Evolutionary conservation across 1,140 invertebrate genomes (phyloP).

Genomic region (Brachionus rotundiformis): DNA sequence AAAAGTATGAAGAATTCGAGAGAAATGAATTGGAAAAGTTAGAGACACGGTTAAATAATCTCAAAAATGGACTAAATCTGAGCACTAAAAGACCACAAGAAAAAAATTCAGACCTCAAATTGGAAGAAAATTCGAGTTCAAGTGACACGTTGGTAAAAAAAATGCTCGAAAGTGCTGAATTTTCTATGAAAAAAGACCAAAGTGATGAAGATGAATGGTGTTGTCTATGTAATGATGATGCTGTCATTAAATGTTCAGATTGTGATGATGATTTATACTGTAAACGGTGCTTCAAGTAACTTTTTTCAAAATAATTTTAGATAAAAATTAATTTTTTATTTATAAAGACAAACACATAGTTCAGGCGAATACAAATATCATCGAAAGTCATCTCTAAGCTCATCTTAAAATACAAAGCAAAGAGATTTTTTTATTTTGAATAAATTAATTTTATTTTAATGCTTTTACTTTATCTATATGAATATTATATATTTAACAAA

Average conservation of each 20-base stretch:
- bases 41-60: background rate
- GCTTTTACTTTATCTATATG: too few species aligned
- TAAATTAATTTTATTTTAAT: too few species aligned
- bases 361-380: conserved; percentile 1
- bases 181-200: background rate
- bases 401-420: too few species aligned
- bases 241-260: conserved; percentile 70
- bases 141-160: conserved; percentile 11
- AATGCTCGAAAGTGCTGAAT: conserved; percentile 9
- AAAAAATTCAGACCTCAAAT: background rate
- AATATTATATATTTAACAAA: too few species aligned
- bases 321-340: too few species aligned
- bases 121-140: background rate
- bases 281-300: conserved; percentile 68
- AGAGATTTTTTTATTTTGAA: too few species aligned
- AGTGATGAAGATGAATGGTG: conserved; percentile 67
- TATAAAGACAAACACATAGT: background rate
- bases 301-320: too few species aligned
- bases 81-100: too few species aligned
- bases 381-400: background rate
- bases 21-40: conserved; percentile 41
- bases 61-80: background rate
- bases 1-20: conserved; percentile 42
- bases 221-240: conserved; percentile 76
- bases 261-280: conserved; percentile 75